These are phyloP conservation scores for Drosophila pullipes DNA, from an alignment of 2,888 invertebrate genomes.

Conservation along the genomic window DNA sequence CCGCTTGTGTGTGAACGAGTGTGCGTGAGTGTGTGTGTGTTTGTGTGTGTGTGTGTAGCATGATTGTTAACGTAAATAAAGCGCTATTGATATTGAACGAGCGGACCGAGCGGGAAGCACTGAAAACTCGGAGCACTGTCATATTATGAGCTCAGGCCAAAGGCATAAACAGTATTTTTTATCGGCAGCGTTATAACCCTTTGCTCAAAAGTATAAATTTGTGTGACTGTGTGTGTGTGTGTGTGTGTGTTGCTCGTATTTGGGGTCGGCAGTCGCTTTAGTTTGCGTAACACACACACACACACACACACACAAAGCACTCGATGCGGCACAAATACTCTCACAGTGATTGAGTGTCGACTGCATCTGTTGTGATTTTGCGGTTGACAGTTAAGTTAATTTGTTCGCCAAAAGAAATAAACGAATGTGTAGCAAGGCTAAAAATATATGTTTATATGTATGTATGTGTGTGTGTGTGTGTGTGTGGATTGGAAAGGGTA, in stretches of 20 bases:
- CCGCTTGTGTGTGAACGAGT: neutral
- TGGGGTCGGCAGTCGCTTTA: slow-evolving; percentile 59
- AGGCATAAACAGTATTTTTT: slow-evolving; percentile 66
- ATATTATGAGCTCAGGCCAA: slow-evolving; percentile 62
- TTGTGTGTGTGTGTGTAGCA: slow-evolving; percentile 13
- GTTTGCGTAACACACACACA: slow-evolving; percentile 27
- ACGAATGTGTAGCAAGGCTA: slow-evolving; percentile 6
- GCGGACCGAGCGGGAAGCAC: slow-evolving; percentile 6
- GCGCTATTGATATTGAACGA: slow-evolving; percentile 69
- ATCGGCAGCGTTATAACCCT: slow-evolving; percentile 59
- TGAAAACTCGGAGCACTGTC: slow-evolving; percentile 45
- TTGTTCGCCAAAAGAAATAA: slow-evolving; percentile 55
- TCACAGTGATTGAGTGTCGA: slow-evolving; percentile 68
- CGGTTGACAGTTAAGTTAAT: slow-evolving; percentile 77
- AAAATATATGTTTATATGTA: neutral
- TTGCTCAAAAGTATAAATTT: slow-evolving; percentile 19
- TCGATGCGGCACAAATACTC: slow-evolving; percentile 60
- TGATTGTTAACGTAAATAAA: slow-evolving; percentile 67
- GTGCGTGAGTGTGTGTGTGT: slow-evolving; percentile 11
- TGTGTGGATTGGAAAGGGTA: slow-evolving; percentile 8
- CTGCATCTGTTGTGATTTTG: slow-evolving; percentile 78
- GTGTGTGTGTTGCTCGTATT: slow-evolving; percentile 18
- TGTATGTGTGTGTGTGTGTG: neutral
- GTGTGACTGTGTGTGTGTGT: slow-evolving; percentile 1
- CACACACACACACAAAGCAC: slow-evolving; percentile 39